Evolutionary conservation across 2,113 vertebrate genomes (phyloP).

Genomic region (Sander lucioperca): DNA sequence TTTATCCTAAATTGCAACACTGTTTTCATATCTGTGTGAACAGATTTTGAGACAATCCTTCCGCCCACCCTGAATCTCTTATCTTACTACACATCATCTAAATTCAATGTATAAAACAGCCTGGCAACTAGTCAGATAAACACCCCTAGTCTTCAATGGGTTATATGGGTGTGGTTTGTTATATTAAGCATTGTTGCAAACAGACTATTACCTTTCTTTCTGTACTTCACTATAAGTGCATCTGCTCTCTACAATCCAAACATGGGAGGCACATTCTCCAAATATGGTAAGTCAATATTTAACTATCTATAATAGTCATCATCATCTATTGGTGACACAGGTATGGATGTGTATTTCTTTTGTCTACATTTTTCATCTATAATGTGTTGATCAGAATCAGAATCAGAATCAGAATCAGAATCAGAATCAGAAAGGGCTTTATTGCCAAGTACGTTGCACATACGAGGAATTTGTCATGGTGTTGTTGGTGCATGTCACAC

Average conservation of each 20-base stretch:
- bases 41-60: too few relatives aligned
- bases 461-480: too few relatives aligned
- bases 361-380: too few relatives aligned
- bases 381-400: too few relatives aligned
- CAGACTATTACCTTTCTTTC: not conserved
- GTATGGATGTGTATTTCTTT: not conserved
- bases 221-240: not conserved
- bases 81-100: too few relatives aligned
- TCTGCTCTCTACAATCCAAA: not conserved
- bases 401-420: too few relatives aligned
- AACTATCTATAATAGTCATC: not conserved
- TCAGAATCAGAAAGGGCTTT: too few relatives aligned
- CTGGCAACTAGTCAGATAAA: not conserved
- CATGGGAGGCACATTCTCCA: not conserved
- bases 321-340: not conserved
- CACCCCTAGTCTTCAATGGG: not conserved
- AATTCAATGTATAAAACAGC: not conserved
- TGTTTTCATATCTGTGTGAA: too few relatives aligned
- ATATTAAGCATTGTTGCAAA: not conserved
- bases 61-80: too few relatives aligned
- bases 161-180: conserved; percentile 1
- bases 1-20: too few relatives aligned
- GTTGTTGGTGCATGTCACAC: too few relatives aligned
- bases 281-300: not conserved
- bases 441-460: too few relatives aligned